Evolutionary conservation across 2,797 vertebrate species (phyloP), one percentile per base, ranked within the genome.

Genomic region (Neosilurus mollespiculum): DNA sequence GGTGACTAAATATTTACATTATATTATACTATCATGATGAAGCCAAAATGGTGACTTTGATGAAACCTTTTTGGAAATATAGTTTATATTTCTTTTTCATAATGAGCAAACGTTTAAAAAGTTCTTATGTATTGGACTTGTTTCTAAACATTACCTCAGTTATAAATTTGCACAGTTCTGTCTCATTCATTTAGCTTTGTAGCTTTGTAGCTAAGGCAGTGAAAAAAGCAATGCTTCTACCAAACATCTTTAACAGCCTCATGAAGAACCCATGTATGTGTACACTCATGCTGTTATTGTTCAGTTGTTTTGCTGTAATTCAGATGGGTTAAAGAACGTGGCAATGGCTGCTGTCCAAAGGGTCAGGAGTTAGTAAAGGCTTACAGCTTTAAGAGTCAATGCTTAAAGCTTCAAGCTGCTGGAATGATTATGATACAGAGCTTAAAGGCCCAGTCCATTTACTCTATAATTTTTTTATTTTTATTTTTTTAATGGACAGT

Each of bases 211-310:
- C 49, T 15, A 18, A 58, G 20, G 7, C 69, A 30, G 53, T 58
- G 43, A 30, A 10, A 26, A 53, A 65, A 37, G 22, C 37, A 22
- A 49, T 56, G 58, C 37, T 59, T 65, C 64, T 20, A 34, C 26
- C 9, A 78, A 24, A n/a, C 37, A 34, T 37, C 24, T 65, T 53
- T 51, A 56, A 8, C 58, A 37, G 76, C 20, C 26, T 79, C 26
- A 2, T 30, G 20, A 71, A 72, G 22, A 59, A 43, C 59, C 10
- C 15, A 15, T 71, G 64, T 65, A 37, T 84, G 49, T 26, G 30
- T 56, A 79, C 67, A 84, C 62, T 34, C 62, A 56, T 24, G 49
- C 49, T 15, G 69, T 16, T 30, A 66, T 58, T 80, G 78, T 43
- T 43, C 34, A 66, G 64, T 56, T 72, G 56, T 72, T 64, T 53